Evolutionary conservation across 2,797 vertebrate genomes (phyloP).

Genomic region (Scolopax rusticola): DNA sequence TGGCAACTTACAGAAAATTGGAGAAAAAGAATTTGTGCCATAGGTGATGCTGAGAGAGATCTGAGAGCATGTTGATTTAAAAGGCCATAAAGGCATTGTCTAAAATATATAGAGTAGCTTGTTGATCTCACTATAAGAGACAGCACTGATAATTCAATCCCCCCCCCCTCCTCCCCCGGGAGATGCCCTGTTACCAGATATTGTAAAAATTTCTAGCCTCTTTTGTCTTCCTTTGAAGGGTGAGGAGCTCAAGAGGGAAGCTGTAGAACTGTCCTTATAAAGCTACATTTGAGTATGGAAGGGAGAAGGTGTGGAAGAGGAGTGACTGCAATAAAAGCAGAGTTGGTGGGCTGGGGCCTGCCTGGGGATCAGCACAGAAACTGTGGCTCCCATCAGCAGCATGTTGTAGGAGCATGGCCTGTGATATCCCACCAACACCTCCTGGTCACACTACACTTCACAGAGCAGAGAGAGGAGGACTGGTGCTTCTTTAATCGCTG

Average conservation of each 20-base stretch:
- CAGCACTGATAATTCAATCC: not conserved
- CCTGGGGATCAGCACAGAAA: not conserved
- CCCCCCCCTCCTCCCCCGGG: not conserved
- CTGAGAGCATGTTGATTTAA: conserved; percentile 29
- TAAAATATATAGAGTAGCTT: conserved; percentile 4
- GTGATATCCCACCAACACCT: not conserved
- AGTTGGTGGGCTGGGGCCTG: not conserved
- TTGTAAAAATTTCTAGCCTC: not conserved
- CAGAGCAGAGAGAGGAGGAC: not conserved
- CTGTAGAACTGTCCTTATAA: not conserved
- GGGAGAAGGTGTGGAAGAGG: not conserved
- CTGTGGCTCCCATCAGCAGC: not conserved
- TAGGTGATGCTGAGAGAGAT: conserved; percentile 23
- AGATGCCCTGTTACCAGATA: not conserved
- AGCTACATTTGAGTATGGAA: not conserved
- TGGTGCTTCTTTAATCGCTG: not conserved
- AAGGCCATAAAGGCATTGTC: not conserved
- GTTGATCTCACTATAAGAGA: conserved; percentile 21
- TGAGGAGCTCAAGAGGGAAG: not conserved
- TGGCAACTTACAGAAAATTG: conserved; percentile 29
- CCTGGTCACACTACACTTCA: not conserved
- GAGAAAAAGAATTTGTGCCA: conserved; percentile 19
- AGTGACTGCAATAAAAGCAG: not conserved
- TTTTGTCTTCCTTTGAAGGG: conserved; percentile 6
- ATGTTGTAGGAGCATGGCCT: not conserved